Evolutionary conservation across 2,888 invertebrate genomes (phyloP).

Genomic region (Ctena decussata): DNA sequence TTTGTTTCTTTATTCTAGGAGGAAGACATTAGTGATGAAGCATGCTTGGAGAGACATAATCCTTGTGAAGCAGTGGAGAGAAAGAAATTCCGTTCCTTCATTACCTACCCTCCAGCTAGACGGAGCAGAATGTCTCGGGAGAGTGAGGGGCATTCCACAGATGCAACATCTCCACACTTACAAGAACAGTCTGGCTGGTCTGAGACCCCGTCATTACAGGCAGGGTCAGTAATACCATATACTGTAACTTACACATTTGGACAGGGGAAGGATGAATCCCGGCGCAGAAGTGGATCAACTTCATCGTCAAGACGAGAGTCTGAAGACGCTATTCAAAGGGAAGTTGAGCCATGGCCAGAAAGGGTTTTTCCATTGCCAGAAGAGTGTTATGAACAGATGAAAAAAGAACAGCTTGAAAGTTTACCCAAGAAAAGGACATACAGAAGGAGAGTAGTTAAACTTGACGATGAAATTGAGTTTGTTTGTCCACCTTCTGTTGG

Average conservation of each 20-base stretch:
- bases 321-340: constrained; percentile 11
- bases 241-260: not conserved
- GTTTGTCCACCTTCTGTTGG: constrained; percentile 43
- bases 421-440: constrained; percentile 25
- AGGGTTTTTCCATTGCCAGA: constrained; percentile 83
- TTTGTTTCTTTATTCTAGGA: constrained; percentile 69
- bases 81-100: constrained; percentile 87
- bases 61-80: constrained; percentile 94
- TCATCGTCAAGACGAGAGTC: constrained; percentile 57
- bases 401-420: constrained; percentile 60
- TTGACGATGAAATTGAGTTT: constrained; percentile 62
- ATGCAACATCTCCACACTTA: constrained; percentile 54
- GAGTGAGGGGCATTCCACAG: constrained; percentile 69
- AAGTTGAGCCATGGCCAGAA: constrained; percentile 77
- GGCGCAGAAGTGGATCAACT: constrained; percentile 73
- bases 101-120: constrained; percentile 77
- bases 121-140: constrained; percentile 76
- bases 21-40: constrained; percentile 94
- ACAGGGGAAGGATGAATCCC: constrained; percentile 44
- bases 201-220: constrained; percentile 1
- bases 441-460: constrained; percentile 41
- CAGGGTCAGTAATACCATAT: constrained; percentile 2
- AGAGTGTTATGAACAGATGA: constrained; percentile 76
- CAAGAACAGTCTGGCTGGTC: constrained; percentile 17
- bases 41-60: constrained; percentile 91